Base-by-base conservation (phyloP, 2,797 vertebrate species). In the Rhynchotus rufescens region DNA sequence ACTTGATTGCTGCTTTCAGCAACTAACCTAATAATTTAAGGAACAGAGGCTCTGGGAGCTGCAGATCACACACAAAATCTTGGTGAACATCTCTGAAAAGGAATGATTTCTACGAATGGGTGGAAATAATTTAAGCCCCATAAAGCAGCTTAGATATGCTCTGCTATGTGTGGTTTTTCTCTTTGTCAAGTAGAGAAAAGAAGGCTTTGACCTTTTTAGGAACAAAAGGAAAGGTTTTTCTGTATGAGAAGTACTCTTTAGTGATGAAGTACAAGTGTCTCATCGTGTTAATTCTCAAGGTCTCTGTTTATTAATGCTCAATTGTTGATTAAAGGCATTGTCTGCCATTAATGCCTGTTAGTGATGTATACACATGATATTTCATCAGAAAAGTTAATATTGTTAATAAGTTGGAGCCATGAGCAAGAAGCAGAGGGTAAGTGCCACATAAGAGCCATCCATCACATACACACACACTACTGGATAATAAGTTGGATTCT, bases 201-300 rank as follows among this genome's bases (percentile, higher is more conserved):
- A 97, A 93, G 96, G 92, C 92, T 96, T 97, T 96, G 97, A 95
- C 97, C 96, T 96, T 96, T 95, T 95, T 56, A 93, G 96, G 93
- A 94, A 95, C 94, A 97, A 97, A 96, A 95, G 90, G 92, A 96
- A 84, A 96, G 79, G 80, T 40, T 76, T 95, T 96, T 95, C 86
- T 91, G 93, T 94, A 95, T 94, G 79, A 96, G 89, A 96, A 96
- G 71, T 95, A 86, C 90, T 96, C 61, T 94, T 96, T 82, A 87
- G 93, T 96, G 81, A 94, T 96, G 95, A 97, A 96, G 94, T 96
- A 95, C 89, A 93, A 95, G 92, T 80, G 94, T 97, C 91, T 96
- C 78, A 94, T 91, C 96, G 93, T 93, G 89, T 96, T 95, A 96
- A 96, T 96, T 95, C 84, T 95, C 97, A 97, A 97, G 94, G 94